Evolutionary conservation across 1,140 invertebrate species (phyloP), one percentile per base, ranked within the genome.

Genomic region (Atta texana): DNA sequence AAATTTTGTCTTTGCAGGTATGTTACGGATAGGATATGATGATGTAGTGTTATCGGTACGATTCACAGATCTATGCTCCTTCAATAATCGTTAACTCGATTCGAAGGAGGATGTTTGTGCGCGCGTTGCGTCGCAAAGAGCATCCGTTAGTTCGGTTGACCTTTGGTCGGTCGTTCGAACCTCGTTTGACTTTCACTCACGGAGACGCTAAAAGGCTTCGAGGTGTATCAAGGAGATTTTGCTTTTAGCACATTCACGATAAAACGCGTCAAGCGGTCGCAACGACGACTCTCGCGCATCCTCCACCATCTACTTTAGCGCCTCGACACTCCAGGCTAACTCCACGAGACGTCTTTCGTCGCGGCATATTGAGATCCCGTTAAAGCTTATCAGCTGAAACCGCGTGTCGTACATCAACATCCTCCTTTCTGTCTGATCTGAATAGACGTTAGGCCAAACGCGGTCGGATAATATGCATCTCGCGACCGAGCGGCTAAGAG

Each of bases 161-260:
- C 85, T 85, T 75, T 87, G 69, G 86, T 74, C 89, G 77, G 66
- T 81, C 66, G 82, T 88, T 87, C 89, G 87, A 90, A 90, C 87
- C 89, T 88, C 90, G 90, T 89, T 93, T 92, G 93, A 94, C 93
- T 94, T 94, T 94, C 93, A 93, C 92, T 93, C 90, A 90, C 89
- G 87, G 91, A 94, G 94, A 94, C 93, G 94, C 94, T 95, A 95
- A 95, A 95, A 95, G 94, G 93, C 95, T 94, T 92, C 91, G 89
- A 93, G 93, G 92, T 93, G 92, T 95, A 94, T 94, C 94, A 93
- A 92, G 92, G 93, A 94, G 94, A 95, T 95, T 95, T 95, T 94
- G 94, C 94, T 95, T 94, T 95, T 95, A 95, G 94, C 94, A 94
- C 94, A 94, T 94, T 94, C 92, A 92, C 93, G 94, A 94, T 95